A percentile compares a stretch with the other conserved stretches of the same genome.
phyloP scores from a whole-genome alignment of 2,113 vertebrate species.

The Brachypteracias leptosomus region DNA sequence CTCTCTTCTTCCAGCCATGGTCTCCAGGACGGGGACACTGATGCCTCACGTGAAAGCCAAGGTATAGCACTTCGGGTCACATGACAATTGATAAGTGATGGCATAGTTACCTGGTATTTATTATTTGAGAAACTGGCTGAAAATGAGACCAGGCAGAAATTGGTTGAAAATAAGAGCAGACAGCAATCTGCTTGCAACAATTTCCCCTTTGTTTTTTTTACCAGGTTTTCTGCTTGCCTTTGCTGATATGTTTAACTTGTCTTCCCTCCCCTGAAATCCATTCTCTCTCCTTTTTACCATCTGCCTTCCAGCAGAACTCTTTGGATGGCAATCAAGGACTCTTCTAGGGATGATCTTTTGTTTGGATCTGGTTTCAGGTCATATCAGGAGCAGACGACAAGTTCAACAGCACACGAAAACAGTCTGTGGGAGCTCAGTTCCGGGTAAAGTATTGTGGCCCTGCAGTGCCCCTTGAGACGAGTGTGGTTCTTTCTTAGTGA shows the following conservation, averaged over 20 bases:
- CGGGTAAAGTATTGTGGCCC: conserved; percentile 62
- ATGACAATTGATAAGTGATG: neutral
- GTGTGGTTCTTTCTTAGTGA: neutral
- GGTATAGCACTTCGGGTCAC: conserved; percentile 38
- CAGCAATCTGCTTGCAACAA: neutral
- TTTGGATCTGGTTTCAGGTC: conserved; percentile 33
- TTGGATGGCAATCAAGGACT: neutral
- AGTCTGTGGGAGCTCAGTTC: conserved; percentile 79
- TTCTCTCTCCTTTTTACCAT: neutral
- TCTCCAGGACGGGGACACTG: conserved; percentile 78
- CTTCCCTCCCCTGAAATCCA: neutral
- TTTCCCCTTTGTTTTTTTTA: neutral
- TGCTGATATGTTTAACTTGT: neutral
- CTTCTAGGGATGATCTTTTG: neutral
- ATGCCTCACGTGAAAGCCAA: conserved; percentile 74
- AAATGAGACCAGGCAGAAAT: neutral
- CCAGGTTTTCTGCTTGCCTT: neutral
- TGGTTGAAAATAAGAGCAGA: neutral
- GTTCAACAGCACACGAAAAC: conserved; percentile 77
- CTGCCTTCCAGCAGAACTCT: neutral
- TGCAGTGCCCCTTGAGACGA: neutral
- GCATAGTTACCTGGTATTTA: neutral
- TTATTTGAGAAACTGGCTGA: neutral
- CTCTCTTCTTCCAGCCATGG: conserved; percentile 65
- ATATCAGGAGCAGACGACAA: conserved; percentile 44